These are phyloP conservation scores for Nanorana parkeri DNA, from an alignment of 2,113 vertebrate species.

Conservation along the genomic window DNA sequence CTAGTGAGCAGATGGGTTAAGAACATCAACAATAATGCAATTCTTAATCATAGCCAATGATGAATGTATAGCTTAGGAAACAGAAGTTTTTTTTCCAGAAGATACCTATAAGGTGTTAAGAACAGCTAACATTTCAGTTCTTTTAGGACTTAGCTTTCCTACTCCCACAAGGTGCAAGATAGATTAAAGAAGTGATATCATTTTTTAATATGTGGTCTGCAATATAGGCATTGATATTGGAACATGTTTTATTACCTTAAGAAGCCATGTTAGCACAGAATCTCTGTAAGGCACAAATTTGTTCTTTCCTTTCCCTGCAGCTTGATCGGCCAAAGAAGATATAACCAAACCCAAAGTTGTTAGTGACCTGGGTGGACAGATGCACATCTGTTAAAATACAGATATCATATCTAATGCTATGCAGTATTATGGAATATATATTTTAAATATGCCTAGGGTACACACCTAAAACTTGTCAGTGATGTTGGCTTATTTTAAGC, in stretches of 20 bases:
- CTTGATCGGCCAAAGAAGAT: slow-evolving; percentile 96
- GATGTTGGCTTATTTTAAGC: too few relatives aligned
- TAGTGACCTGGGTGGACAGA: slow-evolving; percentile 80
- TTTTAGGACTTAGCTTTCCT: neutral
- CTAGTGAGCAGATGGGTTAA: too few relatives aligned
- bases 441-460: too few relatives aligned
- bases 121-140: neutral
- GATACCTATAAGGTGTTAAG: neutral
- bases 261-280: slow-evolving; percentile 97
- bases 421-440: too few relatives aligned
- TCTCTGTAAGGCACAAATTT: slow-evolving; percentile 99
- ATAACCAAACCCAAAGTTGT: slow-evolving; percentile 96
- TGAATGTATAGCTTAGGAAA: too few relatives aligned
- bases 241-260: slow-evolving; percentile 83
- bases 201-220: neutral
- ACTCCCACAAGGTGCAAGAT: neutral
- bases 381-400: neutral
- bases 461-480: too few relatives aligned
- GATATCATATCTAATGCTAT: too few relatives aligned
- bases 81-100: neutral
- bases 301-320: slow-evolving; percentile 91
- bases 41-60: too few relatives aligned
- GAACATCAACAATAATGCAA: too few relatives aligned
- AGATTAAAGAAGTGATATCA: neutral
- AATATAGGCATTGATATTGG: neutral